phyloP scores from a whole-genome alignment of 2,797 vertebrate genomes.

The Aquila chrysaetos region DNA sequence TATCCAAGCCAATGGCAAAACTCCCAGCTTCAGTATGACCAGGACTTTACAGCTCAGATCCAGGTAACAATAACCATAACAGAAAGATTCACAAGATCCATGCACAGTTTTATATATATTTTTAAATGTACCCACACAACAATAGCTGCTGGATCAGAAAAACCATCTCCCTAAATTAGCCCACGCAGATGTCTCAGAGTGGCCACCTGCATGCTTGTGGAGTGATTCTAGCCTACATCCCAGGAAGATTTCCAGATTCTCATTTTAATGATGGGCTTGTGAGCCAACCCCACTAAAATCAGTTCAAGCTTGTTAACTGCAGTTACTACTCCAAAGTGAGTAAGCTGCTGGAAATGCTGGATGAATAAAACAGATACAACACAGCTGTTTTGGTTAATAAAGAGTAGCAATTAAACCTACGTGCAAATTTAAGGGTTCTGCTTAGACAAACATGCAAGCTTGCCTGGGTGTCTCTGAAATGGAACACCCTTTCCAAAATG shows the following conservation, averaged over 20 bases:
- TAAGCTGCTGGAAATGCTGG: neutral
- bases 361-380: neutral
- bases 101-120: neutral
- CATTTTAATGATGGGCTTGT: neutral
- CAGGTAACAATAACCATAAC: neutral
- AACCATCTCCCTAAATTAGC: neutral
- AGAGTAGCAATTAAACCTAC: neutral
- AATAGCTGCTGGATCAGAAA: neutral
- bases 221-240: neutral
- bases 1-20: neutral
- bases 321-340: neutral
- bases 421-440: neutral
- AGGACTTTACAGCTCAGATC: neutral
- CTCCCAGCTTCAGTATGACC: neutral
- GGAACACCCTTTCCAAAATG: neutral
- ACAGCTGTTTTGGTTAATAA: neutral
- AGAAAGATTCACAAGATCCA: neutral
- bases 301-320: neutral
- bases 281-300: neutral
- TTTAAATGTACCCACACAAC: neutral
- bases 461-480: neutral
- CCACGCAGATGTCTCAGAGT: neutral
- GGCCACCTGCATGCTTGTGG: neutral
- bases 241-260: neutral
- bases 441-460: neutral